These are phyloP conservation scores for Heliconius erato DNA, from an alignment of 2,888 invertebrate genomes.

Conservation along the genomic window DNA sequence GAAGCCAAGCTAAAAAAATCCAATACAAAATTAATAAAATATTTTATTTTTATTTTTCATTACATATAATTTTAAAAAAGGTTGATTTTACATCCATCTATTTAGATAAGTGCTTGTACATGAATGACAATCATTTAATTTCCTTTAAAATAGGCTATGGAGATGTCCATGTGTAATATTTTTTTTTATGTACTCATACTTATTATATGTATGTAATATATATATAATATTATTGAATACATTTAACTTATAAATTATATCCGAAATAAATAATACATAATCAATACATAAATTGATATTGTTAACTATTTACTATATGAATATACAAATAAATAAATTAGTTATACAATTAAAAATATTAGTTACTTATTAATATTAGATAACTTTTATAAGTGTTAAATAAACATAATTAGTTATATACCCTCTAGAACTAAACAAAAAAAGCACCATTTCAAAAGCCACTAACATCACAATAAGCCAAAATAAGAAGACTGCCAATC, in stretches of 20 bases:
- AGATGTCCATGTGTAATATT: background rate
- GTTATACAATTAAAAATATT: background rate
- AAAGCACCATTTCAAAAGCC: background rate
- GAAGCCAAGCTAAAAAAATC: background rate
- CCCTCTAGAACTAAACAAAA: background rate
- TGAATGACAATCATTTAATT: background rate
- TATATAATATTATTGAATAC: background rate
- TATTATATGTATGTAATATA: background rate
- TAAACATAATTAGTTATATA: background rate
- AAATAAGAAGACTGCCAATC: background rate
- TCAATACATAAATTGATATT: background rate
- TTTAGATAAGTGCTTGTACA: background rate
- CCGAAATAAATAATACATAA: background rate
- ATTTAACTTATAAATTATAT: background rate
- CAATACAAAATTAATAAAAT: background rate
- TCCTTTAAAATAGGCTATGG: background rate
- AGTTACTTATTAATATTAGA: background rate
- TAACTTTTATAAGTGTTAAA: background rate
- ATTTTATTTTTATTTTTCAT: background rate
- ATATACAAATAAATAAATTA: background rate
- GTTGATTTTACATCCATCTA: background rate
- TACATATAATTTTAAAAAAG: no score
- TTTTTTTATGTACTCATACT: no score
- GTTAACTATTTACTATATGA: background rate
- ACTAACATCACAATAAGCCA: slow-evolving; percentile 5